Evolutionary conservation across 2,797 vertebrate genomes (phyloP), one percentile per base, ranked within the genome.

Genomic region (Setipinna tenuifilis): DNA sequence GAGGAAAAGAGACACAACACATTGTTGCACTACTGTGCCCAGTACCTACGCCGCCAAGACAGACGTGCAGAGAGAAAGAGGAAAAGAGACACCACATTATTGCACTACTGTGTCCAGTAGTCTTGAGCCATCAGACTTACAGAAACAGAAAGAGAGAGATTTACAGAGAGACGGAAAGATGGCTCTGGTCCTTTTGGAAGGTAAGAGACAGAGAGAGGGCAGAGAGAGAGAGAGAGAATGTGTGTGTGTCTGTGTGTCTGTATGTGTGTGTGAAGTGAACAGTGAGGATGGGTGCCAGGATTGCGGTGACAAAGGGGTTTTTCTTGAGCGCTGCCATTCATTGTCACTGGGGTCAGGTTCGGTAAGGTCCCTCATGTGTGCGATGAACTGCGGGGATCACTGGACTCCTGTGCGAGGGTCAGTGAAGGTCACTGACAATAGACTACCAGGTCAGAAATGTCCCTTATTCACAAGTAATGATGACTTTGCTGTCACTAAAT

Each of bases 111-210:
- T 31, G 19, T 16, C 25, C 68, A 41, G 31, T 78, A 78, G n/a
- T n/a, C 7, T 31, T 41, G 21, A 19, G 6, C 35, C 71, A 44
- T 3, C 65, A 31, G 65, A 78, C 80, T 41, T 83, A 3, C 46
- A 83, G 80, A 83, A 14, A 81, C 25, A 86, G 54, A 31, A 82
- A 82, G 23, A 17, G 6, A 78, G 62, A 48, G 12, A 59, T 50
- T 82, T 44, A 71, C 87, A 91, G 75, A 87, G 86, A 90, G 85
- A 48, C 88, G 59, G 50, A 82, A 75, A 28, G 85, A 95, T 94
- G 94, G 91, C 93, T 59, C 89, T 87, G 88, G 87, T 87, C 84
- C 86, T 88, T 12, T 17, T 87, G 61, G 93, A 95, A 95, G 95
- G 95, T 95, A 96, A 94, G 95, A 84, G 83, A 90, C 75, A 89